Conservation (phyloP, 2,888 invertebrate genomes). For the Myathropa florea region DNA sequence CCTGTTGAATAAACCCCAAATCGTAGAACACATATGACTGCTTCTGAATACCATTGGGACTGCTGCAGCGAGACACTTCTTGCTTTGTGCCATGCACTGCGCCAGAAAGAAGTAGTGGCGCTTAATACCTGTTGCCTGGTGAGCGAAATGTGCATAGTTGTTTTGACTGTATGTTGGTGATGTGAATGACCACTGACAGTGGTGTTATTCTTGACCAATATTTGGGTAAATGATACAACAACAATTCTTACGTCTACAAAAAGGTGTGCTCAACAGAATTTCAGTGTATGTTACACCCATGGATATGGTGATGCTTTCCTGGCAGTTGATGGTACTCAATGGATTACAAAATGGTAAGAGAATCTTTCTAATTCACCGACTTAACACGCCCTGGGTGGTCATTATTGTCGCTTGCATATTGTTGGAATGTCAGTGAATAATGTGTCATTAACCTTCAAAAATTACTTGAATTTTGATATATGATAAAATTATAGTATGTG, state of each 20-base stretch:
- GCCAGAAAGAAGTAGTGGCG: constrained; percentile 53
- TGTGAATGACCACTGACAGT: constrained; percentile 43
- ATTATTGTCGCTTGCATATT: constrained; percentile 43
- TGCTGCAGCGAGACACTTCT: constrained; percentile 28
- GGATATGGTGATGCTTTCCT: constrained; percentile 46
- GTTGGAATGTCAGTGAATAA: neutral
- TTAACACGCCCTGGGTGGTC: constrained; percentile 60
- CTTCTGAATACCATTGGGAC: constrained; percentile 45
- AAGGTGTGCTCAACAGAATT: constrained; percentile 46
- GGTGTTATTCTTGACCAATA: constrained; percentile 54
- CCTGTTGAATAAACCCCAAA: constrained; percentile 42
- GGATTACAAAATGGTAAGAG: constrained; percentile 59
- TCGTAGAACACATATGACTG: constrained; percentile 37
- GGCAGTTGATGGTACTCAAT: constrained; percentile 51
- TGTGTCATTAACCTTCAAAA: constrained; percentile 19
- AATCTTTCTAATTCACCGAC: constrained; percentile 64
- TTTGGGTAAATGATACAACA: constrained; percentile 50
- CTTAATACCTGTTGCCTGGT: constrained; percentile 44
- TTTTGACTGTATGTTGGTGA: constrained; percentile 41
- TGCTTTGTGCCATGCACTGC: constrained; percentile 22
- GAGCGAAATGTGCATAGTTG: constrained; percentile 19
- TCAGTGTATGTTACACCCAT: constrained; percentile 43
- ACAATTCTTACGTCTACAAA: constrained; percentile 25
- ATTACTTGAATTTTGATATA: neutral
- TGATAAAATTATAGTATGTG: neutral